A percentile compares a stretch with the other conserved stretches of the same genome.
These are phyloP conservation scores for Actinia tenebrosa DNA, from an alignment of 64 coral and sea anemone species.

Conservation along the genomic window DNA sequence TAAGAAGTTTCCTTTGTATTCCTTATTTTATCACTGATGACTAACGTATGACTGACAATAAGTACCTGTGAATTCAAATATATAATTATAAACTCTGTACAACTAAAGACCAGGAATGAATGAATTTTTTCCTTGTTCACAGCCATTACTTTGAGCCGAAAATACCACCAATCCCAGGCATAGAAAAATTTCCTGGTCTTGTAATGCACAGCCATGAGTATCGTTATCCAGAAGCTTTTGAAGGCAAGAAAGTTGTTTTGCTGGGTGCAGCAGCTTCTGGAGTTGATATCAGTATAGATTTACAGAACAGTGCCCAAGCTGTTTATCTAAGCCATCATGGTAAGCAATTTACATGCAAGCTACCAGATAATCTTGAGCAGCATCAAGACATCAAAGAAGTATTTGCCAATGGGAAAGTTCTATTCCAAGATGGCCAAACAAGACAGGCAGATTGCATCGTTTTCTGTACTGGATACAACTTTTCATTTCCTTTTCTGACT, in stretches of 20 bases:
- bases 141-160: slow-evolving; percentile 44
- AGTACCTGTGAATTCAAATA: too few relatives aligned
- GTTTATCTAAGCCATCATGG: slow-evolving; percentile 35
- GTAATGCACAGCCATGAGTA: slow-evolving; percentile 60
- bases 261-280: slow-evolving; percentile 39
- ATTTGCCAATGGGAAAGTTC: slow-evolving; percentile 29
- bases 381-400: slow-evolving; percentile 17
- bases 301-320: background rate
- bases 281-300: slow-evolving; percentile 31
- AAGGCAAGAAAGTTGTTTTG: slow-evolving; percentile 31
- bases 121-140: background rate
- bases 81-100: too few relatives aligned
- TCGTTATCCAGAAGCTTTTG: slow-evolving; percentile 30
- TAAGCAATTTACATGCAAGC: background rate
- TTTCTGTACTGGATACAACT: slow-evolving; percentile 55
- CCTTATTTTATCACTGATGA: too few relatives aligned
- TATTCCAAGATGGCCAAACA: slow-evolving; percentile 41
- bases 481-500: slow-evolving; percentile 53
- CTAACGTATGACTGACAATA: too few relatives aligned
- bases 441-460: slow-evolving; percentile 36
- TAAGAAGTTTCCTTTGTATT: too few relatives aligned
- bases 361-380: slow-evolving; percentile 41
- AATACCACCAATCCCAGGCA: slow-evolving; percentile 37
- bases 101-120: too few relatives aligned
- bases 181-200: slow-evolving; percentile 37